Evolutionary conservation across 2,113 vertebrate species (phyloP).

Genomic region (Mugil cephalus): DNA sequence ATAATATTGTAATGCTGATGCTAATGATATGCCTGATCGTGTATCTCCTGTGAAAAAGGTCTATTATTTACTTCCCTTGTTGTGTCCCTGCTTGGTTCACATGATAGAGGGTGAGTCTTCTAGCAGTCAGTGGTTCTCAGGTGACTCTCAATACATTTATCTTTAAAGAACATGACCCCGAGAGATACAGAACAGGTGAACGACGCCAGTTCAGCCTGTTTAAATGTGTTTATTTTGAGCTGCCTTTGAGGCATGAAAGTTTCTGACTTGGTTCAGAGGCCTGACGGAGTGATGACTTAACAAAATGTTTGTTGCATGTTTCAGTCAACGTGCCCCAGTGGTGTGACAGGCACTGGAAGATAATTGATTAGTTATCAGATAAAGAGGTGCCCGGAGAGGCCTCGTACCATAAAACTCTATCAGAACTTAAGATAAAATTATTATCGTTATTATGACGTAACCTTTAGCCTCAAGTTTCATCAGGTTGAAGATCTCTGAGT

Average conservation of each 20-base stretch:
- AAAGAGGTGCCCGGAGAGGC: background rate
- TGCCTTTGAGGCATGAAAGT: background rate
- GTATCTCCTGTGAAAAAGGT: too few relatives aligned
- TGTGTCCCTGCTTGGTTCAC: too few relatives aligned
- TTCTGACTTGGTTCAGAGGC: too few relatives aligned
- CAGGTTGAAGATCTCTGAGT: too few relatives aligned
- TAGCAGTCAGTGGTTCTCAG: background rate
- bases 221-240: too few relatives aligned
- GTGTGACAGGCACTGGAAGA: background rate
- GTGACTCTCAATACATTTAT: background rate
- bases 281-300: background rate
- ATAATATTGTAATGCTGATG: too few relatives aligned
- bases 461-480: too few relatives aligned
- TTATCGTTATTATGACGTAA: too few relatives aligned
- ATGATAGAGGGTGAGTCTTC: too few relatives aligned
- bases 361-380: background rate
- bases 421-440: too few relatives aligned
- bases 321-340: background rate
- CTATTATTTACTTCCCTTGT: too few relatives aligned
- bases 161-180: background rate
- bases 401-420: background rate
- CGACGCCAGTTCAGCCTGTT: background rate
- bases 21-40: too few relatives aligned
- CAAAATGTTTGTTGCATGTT: background rate
- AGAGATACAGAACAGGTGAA: constrained; percentile 13